Conservation (phyloP, 2,888 invertebrate genomes). For the Drosophila melanocephala region DNA sequence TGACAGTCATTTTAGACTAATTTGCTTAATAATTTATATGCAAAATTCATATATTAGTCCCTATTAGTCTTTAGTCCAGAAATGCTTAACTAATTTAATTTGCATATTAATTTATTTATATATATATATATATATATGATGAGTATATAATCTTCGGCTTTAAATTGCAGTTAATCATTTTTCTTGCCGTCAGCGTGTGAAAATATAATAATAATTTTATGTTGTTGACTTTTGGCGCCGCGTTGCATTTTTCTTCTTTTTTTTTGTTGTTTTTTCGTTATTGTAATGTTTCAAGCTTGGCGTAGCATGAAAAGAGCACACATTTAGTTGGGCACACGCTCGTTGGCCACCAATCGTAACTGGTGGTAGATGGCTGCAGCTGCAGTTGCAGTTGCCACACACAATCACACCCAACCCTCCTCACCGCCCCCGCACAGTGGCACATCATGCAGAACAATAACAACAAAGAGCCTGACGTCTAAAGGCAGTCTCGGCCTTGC, state of each 20-base stretch:
- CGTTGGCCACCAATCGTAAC: constrained; percentile 44
- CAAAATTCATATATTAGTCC: too few relatives aligned
- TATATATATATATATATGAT: neutral
- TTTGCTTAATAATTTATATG: neutral
- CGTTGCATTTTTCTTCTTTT: constrained; percentile 14
- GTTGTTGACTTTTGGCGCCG: constrained; percentile 55
- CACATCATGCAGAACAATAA: constrained; percentile 34
- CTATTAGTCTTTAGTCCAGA: too few relatives aligned
- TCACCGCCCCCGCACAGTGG: constrained; percentile 4
- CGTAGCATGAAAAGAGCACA: constrained; percentile 74
- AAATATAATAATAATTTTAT: constrained; percentile 70
- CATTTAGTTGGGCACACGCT: constrained; percentile 53
- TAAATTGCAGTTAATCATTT: constrained; percentile 5
- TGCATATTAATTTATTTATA: neutral
- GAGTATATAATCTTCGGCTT: constrained; percentile 22
- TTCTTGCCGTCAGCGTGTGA: constrained; percentile 57
- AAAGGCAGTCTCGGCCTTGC: constrained; percentile 61
- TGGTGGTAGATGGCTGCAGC: constrained; percentile 25
- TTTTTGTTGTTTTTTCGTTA: constrained; percentile 2
- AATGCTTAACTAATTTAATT: neutral
- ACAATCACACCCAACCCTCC: constrained; percentile 17
- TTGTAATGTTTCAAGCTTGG: constrained; percentile 60
- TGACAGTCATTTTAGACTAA: neutral
- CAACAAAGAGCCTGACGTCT: constrained; percentile 50
- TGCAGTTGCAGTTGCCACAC: constrained; percentile 17